Conservation (phyloP, 2,113 vertebrate species). For the Podarcis cretensis region DNA sequence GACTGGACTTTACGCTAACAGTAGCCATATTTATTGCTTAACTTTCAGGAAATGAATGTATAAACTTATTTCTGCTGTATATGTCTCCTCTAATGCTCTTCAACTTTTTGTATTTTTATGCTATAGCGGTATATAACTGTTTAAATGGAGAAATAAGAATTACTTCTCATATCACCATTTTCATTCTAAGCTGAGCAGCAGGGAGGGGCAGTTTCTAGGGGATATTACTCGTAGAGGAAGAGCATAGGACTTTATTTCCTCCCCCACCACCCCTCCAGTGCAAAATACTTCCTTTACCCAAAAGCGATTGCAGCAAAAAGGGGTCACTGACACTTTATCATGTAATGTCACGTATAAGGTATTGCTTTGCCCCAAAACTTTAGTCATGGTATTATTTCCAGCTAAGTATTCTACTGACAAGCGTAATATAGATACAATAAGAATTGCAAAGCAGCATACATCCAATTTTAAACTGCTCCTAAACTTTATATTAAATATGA, state of each 20-base stretch:
- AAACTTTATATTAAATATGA: background rate
- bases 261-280: background rate
- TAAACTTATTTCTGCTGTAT: background rate
- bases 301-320: background rate
- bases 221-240: background rate
- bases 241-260: too few species aligned
- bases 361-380: background rate
- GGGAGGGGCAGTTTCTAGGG: background rate
- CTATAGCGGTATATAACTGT: too few species aligned
- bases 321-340: too few species aligned
- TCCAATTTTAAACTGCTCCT: background rate
- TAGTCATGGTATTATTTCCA: background rate
- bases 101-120: too few species aligned
- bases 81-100: background rate
- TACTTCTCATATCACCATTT: background rate
- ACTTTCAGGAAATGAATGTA: slow-evolving; percentile 18
- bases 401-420: background rate
- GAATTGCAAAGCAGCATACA: background rate
- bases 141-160: background rate
- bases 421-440: background rate
- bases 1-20: too few species aligned
- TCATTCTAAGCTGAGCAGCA: background rate
- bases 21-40: background rate
- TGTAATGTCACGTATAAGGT: background rate
- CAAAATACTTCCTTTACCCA: background rate